Evolutionary conservation across 64 coral and sea anemone genomes (phyloP).

Genomic region (Stylophora pistillata): DNA sequence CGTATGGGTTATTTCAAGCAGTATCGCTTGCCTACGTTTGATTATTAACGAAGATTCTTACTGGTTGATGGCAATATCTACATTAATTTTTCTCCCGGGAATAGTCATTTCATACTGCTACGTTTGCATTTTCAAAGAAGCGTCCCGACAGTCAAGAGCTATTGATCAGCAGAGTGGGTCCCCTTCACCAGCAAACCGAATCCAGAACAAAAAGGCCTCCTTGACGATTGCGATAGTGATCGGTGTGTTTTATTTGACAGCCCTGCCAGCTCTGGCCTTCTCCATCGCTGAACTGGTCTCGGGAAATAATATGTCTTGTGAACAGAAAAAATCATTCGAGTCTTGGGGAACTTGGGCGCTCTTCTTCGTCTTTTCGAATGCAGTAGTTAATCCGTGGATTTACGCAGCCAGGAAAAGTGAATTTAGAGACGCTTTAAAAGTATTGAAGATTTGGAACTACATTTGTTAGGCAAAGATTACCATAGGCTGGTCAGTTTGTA

Average conservation of each 20-base stretch:
- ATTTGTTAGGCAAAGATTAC: too few species aligned
- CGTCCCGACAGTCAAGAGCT: not conserved
- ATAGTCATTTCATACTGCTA: slow-evolving; percentile 18
- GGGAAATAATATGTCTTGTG: not conserved
- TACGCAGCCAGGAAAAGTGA: slow-evolving; percentile 34
- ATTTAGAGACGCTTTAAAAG: slow-evolving; percentile 26
- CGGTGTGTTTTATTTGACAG: slow-evolving; percentile 19
- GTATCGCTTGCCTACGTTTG: slow-evolving; percentile 13
- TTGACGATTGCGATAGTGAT: slow-evolving; percentile 32
- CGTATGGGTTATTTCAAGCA: slow-evolving; percentile 1
- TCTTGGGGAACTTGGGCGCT: slow-evolving; percentile 15
- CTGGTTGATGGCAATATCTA: slow-evolving; percentile 10
- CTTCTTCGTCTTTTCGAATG: slow-evolving; percentile 16
- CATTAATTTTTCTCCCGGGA: slow-evolving; percentile 1
- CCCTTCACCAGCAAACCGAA: not conserved
- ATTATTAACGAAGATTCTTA: not conserved
- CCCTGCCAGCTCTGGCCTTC: slow-evolving; percentile 7
- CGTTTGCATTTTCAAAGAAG: slow-evolving; percentile 35
- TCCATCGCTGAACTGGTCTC: not conserved
- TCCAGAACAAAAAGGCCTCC: slow-evolving; percentile 15
- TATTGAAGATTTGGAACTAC: slow-evolving; percentile 5
- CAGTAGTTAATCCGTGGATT: slow-evolving; percentile 38
- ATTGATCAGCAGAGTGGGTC: not conserved
- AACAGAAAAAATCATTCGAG: not conserved
- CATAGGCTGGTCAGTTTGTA: too few species aligned